Evolutionary conservation across 2,888 invertebrate species (phyloP).

Genomic region (Chaetoderma sp.): DNA sequence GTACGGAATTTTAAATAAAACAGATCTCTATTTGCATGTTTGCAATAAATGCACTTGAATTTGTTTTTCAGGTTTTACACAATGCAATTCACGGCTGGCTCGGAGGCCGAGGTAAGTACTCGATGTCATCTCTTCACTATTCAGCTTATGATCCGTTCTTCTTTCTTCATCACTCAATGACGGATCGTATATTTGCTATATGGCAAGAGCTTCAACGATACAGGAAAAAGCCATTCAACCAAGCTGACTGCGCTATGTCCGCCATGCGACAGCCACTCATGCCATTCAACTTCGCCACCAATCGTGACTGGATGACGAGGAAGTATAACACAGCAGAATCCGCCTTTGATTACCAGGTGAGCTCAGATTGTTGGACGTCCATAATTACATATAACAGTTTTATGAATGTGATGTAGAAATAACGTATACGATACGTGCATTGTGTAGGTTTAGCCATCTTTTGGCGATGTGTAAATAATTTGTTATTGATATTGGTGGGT

Average conservation of each 20-base stretch:
- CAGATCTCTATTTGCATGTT: no score
- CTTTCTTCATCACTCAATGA: conserved; percentile 35
- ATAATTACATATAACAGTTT: no score
- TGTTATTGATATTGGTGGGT: no score
- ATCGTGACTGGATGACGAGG: conserved; percentile 23
- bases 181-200: conserved; percentile 31
- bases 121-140: conserved; percentile 18
- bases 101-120: conserved; percentile 20
- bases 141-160: conserved; percentile 39
- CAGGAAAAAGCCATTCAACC: conserved; percentile 13
- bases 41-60: no score
- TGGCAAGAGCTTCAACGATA: conserved; percentile 30
- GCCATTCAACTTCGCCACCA: conserved; percentile 18
- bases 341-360: conserved; percentile 32
- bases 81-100: conserved; percentile 22
- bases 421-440: no score
- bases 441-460: no score
- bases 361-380: no score
- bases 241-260: conserved; percentile 21
- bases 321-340: conserved; percentile 23
- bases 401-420: no score
- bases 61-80: no score
- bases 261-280: conserved; percentile 23
- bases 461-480: no score
- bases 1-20: no score